Percentiles rank a stretch among this genome's conserved stretches.
These are phyloP conservation scores for Glyptemys insculpta DNA, from an alignment of 2,797 vertebrate genomes.

Conservation along the genomic window DNA sequence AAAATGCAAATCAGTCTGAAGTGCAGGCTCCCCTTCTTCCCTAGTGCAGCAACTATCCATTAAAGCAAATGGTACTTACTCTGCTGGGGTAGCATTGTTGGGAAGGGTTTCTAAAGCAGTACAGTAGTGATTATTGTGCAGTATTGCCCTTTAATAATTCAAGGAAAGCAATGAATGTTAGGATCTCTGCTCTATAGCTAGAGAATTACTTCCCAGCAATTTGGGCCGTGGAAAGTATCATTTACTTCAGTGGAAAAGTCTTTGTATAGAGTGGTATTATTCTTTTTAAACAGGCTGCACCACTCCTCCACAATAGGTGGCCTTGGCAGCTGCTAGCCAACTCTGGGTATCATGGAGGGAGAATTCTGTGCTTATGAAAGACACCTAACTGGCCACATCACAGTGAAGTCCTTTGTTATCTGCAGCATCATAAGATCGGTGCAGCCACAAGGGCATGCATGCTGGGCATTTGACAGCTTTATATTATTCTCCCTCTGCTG, in stretches of 20 bases:
- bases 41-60: conserved; percentile 34
- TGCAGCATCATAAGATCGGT: neutral
- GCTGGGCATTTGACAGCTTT: neutral
- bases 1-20: conserved; percentile 43
- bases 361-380: neutral
- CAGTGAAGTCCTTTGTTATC: neutral
- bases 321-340: neutral
- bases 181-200: conserved; percentile 17
- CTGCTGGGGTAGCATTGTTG: conserved; percentile 47
- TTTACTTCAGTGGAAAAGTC: conserved; percentile 15
- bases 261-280: neutral
- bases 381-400: neutral
- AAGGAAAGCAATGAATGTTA: conserved; percentile 61
- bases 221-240: conserved; percentile 45
- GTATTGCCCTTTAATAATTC: conserved; percentile 76
- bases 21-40: neutral
- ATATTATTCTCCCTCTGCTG: neutral
- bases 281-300: neutral
- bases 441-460: neutral
- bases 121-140: conserved; percentile 59
- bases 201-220: conserved; percentile 55
- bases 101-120: conserved; percentile 67
- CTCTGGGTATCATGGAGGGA: neutral
- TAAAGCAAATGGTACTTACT: conserved; percentile 53
- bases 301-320: neutral